A percentile compares a stretch with the other conserved stretches of the same genome.
phyloP scores from a whole-genome alignment of 2,113 vertebrate genomes.

The Heterochromis multidens region DNA sequence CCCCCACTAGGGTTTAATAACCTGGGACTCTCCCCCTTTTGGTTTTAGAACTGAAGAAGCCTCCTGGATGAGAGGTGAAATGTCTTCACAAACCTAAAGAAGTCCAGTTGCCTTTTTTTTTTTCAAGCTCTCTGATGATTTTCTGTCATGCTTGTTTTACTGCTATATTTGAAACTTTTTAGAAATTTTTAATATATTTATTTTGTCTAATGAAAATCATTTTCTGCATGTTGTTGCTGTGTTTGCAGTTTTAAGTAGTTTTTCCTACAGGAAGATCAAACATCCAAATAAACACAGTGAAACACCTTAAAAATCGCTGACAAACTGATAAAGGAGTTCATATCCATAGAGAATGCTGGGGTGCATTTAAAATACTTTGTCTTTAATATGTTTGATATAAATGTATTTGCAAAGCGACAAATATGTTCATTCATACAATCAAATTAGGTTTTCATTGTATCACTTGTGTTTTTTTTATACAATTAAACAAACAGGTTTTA shows the following conservation, averaged over 20 bases:
- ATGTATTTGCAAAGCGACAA: neutral
- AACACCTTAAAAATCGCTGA: neutral
- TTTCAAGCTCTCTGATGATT: no score
- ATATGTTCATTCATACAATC: neutral
- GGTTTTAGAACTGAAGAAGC: no score
- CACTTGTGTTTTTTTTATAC: neutral
- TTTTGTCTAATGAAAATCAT: neutral
- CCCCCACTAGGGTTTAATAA: no score
- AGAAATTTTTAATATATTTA: neutral
- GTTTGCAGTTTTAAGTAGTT: neutral
- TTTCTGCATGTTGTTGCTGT: neutral
- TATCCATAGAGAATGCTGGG: neutral
- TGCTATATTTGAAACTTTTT: fast-evolving
- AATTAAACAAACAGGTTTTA: neutral
- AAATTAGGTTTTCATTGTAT: neutral
- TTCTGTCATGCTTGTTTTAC: neutral
- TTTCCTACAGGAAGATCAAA: neutral
- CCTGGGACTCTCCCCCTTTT: no score
- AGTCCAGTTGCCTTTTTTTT: neutral
- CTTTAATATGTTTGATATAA: neutral
- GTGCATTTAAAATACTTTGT: neutral
- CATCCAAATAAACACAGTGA: neutral
- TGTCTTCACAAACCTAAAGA: no score
- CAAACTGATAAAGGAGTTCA: fast-evolving
- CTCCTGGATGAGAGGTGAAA: no score